Evolutionary conservation across 2,797 vertebrate species (phyloP).

Genomic region (Phaenicophaeus curvirostris): DNA sequence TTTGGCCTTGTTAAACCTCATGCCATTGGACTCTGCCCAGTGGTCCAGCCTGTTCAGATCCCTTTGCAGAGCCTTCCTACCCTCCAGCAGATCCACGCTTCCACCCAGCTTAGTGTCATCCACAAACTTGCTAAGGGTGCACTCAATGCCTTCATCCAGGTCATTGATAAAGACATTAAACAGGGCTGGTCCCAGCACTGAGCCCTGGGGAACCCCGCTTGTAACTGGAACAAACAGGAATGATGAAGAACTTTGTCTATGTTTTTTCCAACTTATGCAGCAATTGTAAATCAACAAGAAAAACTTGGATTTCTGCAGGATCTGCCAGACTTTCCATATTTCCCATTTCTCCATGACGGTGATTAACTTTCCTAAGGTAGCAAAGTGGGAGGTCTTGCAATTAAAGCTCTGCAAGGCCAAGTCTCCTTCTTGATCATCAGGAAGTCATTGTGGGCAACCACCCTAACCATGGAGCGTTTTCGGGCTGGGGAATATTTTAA

Average conservation of each 20-base stretch:
- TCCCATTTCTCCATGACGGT: not conserved
- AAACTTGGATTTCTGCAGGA: not conserved
- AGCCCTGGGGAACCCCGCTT: too few species aligned
- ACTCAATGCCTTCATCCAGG: too few species aligned
- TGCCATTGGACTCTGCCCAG: too few species aligned
- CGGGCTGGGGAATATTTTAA: not conserved
- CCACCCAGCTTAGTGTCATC: too few species aligned
- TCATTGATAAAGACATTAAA: too few species aligned
- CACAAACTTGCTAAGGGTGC: too few species aligned
- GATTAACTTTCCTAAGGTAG: not conserved
- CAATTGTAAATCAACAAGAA: not conserved
- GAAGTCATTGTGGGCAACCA: not conserved
- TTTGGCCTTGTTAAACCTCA: too few species aligned
- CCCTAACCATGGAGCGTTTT: not conserved
- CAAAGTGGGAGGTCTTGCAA: not conserved
- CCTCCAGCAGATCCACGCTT: too few species aligned
- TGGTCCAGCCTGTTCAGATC: too few species aligned
- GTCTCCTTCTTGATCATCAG: not conserved
- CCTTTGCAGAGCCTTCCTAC: too few species aligned
- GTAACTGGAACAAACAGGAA: not conserved
- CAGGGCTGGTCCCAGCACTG: too few species aligned
- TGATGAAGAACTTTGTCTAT: not conserved
- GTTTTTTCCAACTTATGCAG: not conserved
- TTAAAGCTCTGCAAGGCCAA: not conserved
- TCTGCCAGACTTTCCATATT: not conserved